Base-by-base conservation (phyloP, 2,113 vertebrate species). In the Nannobrachium achirus region DNA sequence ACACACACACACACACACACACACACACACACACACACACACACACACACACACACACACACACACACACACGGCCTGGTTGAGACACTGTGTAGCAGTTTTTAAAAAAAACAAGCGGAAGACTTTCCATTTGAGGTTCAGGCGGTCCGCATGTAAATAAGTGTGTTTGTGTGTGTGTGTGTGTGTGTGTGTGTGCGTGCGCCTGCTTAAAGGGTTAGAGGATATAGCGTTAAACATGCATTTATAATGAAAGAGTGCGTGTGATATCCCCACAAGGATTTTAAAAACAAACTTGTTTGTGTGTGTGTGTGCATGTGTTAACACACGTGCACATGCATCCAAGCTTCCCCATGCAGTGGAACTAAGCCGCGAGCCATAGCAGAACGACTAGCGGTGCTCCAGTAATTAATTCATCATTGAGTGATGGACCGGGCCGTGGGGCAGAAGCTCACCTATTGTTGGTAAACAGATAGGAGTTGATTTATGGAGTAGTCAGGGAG, bases 361-460 rank as follows among this genome's bases (percentile, higher is more conserved):
- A 45, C 73, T 76, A 78, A 75, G 79, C 59, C 59, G 9, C 20
- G 39, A 58, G 83, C 71, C n/a, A n/a, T 38, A 38, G 58, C 45
- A 45, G 68, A 68, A 56, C 80, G 74, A 79, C 66, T 65, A 55
- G 74, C 62, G 39, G 59, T 55, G 60, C 71, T 66, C 39, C 46
- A 69, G 82, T 86, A 86, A 89, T 91, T 85, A 88, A 85, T 85
- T 86, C 69, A 81, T 88, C 70, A 71, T n/a, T 81, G 79, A 91
- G 83, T 83, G 89, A 88, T 88, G 82, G 86, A 33, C 52, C 65
- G 62, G 70, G 80, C 84, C 64, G 53, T 68, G 64, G 67, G 85
- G 76, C 72, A 69, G 40, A 73, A 48, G 49, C 76, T 70, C 39
- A 71, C 59, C 79, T 67, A 67, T 66, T 10, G 18, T 73, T 85